Conservation (phyloP, 2,797 vertebrate genomes). For the Melanotaenia pygmaea region DNA sequence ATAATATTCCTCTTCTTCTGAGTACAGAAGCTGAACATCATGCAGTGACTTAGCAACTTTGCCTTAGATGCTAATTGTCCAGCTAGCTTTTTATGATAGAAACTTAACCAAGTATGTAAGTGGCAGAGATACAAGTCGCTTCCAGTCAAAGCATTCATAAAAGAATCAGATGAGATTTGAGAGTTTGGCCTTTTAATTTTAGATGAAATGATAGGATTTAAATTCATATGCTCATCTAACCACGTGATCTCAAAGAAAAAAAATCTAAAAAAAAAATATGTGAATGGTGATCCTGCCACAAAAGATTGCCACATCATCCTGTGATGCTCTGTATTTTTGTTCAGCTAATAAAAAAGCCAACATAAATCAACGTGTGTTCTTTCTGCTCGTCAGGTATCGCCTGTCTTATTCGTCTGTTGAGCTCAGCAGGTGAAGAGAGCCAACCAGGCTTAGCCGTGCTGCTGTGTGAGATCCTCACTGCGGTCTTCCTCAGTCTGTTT, state of each 20-base stretch:
- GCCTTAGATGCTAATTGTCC: background rate
- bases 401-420: constrained; percentile 87
- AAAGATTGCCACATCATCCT: background rate
- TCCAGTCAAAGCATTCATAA: background rate
- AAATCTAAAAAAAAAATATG: background rate
- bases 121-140: background rate
- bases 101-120: background rate
- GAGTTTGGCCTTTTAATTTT: background rate
- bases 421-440: constrained; percentile 92
- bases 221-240: background rate
- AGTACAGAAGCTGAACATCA: background rate
- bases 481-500: constrained; percentile 95
- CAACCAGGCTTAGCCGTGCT: constrained; percentile 91
- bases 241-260: background rate
- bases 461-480: constrained; percentile 95
- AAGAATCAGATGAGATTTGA: background rate
- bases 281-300: background rate
- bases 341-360: background rate
- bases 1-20: background rate
- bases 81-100: background rate
- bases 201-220: background rate
- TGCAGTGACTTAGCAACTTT: background rate
- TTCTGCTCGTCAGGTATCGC: constrained; percentile 85
- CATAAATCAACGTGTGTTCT: background rate
- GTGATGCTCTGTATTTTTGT: background rate